Base-by-base conservation (phyloP, 2,888 invertebrate species). In the Crepidodera aurea region DNA sequence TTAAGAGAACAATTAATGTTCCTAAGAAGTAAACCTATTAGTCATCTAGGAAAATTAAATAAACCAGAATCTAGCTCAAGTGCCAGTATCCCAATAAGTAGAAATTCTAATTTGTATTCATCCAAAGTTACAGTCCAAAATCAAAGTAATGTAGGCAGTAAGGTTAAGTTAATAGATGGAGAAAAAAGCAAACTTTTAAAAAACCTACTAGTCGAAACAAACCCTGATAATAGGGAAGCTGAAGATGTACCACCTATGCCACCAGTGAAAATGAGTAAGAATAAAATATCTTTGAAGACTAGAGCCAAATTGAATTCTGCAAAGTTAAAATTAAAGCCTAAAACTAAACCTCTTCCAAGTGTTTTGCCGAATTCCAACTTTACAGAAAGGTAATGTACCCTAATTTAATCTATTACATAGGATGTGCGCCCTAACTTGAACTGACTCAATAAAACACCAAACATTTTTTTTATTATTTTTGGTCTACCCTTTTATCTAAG, bases 1-100 rank as follows among this genome's bases (percentile, higher is more conserved):
- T 70, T 81, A 32, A 71, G 77, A 37, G 77, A 76, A 34, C 76
- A 75, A 66, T 68, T 81, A 40, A 68, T 70, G 34, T 71, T 76
- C 51, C 69, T 79, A 34, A 75, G 74, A 62, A 75, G 74, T 48
- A 40, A 51, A 12, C 46, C 65, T 10, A 68, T 66, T 62, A 61
- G 27, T 8, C 60, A 51, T 34, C 1, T 40, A 40, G 16, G 8
- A 40, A 40, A 18, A 3, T 40, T 40, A 40, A 10, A 40, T 40
- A 18, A 40, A 40, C 2, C 10, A 10, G 40, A 40, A 40, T 2
- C 15, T 4, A 37, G 15, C 10, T 10, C 37, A 4, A 37, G 37
- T 37, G 15, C 15, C 12, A 37, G 7, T 37, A 37, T 2, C 5
- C 7, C 37, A 13, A 15, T 37, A 37, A 2, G 1, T 37, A 37